Percentiles rank a stretch among this genome's conserved stretches.
phyloP scores from a whole-genome alignment of 1,140 invertebrate genomes.

The Diorhabda elongata region DNA sequence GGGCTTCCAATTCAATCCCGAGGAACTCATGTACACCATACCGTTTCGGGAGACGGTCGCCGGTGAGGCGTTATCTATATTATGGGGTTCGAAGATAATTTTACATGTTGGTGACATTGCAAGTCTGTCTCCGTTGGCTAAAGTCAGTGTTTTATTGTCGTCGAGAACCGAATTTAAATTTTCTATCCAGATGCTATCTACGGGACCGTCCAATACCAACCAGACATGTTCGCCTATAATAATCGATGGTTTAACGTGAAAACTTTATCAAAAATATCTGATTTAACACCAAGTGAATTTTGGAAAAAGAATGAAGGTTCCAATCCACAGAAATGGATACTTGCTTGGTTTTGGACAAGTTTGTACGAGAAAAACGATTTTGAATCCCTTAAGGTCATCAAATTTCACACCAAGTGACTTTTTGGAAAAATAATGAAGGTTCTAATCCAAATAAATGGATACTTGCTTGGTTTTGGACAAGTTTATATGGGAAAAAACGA shows the following conservation, averaged over 20 bases:
- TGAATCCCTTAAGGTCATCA: too few species aligned
- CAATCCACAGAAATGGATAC: too few species aligned
- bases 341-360: too few species aligned
- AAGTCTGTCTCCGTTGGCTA: constrained; percentile 91
- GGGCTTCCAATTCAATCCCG: constrained; percentile 87
- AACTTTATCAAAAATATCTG: too few species aligned
- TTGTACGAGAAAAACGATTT: too few species aligned
- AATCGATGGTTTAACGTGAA: not conserved
- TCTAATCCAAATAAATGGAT: too few species aligned
- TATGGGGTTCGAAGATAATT: constrained; percentile 95
- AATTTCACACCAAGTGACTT: too few species aligned
- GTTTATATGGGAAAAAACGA: too few species aligned
- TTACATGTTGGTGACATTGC: constrained; percentile 90
- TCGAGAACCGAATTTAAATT: constrained; percentile 95
- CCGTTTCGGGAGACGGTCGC: constrained; percentile 94
- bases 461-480: too few species aligned
- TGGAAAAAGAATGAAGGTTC: too few species aligned
- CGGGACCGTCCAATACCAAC: constrained; percentile 91
- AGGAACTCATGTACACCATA: constrained; percentile 98
- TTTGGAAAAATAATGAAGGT: too few species aligned
- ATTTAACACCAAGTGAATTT: too few species aligned
- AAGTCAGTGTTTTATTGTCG: constrained; percentile 89
- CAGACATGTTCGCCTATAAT: constrained; percentile 70
- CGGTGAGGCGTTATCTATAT: constrained; percentile 94
- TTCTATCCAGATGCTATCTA: constrained; percentile 96